Evolutionary conservation across 1,140 invertebrate species (phyloP).

Genomic region (Drosophila athabasca): DNA sequence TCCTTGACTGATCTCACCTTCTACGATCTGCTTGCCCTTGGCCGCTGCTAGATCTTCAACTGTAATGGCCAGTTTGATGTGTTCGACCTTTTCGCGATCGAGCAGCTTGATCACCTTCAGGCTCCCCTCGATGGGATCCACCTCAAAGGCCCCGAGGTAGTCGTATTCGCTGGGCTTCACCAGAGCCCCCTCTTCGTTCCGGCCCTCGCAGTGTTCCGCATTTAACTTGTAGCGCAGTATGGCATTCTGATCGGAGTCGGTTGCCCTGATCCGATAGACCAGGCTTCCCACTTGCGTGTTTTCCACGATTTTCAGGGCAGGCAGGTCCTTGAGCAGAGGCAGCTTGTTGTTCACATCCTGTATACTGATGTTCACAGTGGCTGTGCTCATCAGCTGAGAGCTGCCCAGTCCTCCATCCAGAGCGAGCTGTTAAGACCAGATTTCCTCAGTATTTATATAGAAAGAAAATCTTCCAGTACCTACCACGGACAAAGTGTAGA

Average conservation of each 20-base stretch:
- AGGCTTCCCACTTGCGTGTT: slow-evolving; percentile 90
- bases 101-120: slow-evolving; percentile 88
- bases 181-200: slow-evolving; percentile 91
- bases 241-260: slow-evolving; percentile 91
- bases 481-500: slow-evolving; percentile 88
- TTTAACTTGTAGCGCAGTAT: slow-evolving; percentile 91
- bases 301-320: slow-evolving; percentile 86
- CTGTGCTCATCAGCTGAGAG: slow-evolving; percentile 88
- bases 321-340: slow-evolving; percentile 89
- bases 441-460: neutral
- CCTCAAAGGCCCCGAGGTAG: slow-evolving; percentile 88
- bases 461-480: slow-evolving; percentile 35
- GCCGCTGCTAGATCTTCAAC: slow-evolving; percentile 94
- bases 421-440: slow-evolving; percentile 85
- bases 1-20: slow-evolving; percentile 84
- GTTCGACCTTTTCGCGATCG: slow-evolving; percentile 93
- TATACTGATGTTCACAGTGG: slow-evolving; percentile 92
- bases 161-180: slow-evolving; percentile 90
- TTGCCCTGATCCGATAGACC: slow-evolving; percentile 88
- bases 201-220: slow-evolving; percentile 88
- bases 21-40: slow-evolving; percentile 89
- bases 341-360: slow-evolving; percentile 96
- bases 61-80: slow-evolving; percentile 89
- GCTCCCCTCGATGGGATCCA: slow-evolving; percentile 90
- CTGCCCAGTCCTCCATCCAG: slow-evolving; percentile 94